A percentile compares a stretch with the other conserved stretches of the same genome.
phyloP scores from a whole-genome alignment of 1,140 invertebrate species.

The Wiebesia pumilae region DNA sequence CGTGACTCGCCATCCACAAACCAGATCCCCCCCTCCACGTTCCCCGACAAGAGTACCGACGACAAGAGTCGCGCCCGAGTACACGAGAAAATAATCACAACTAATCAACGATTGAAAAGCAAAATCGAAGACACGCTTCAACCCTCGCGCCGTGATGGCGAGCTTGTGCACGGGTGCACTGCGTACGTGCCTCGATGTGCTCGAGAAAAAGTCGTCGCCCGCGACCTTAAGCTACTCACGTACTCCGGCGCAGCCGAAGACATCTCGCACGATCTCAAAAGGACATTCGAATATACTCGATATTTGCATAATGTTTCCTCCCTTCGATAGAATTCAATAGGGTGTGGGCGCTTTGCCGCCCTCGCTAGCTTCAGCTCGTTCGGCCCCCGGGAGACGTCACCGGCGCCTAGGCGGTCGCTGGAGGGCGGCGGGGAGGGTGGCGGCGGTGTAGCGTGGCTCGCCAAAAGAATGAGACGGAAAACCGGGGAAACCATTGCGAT shows the following conservation, averaged over 20 bases:
- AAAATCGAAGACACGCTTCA: too few species aligned
- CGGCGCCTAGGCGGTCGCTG: not conserved
- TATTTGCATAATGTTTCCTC: conserved; percentile 53
- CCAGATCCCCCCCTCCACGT: not conserved
- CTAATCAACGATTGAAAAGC: not conserved
- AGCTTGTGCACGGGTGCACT: conserved; percentile 24
- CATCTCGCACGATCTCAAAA: conserved; percentile 27
- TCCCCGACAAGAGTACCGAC: too few species aligned
- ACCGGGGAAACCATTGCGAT: not conserved
- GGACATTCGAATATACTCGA: conserved; percentile 51
- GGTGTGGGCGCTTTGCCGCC: not conserved
- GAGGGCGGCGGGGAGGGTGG: not conserved
- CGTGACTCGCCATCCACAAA: not conserved
- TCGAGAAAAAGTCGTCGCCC: not conserved
- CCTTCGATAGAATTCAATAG: conserved; percentile 45
- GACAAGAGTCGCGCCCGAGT: not conserved
- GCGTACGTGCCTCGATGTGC: not conserved
- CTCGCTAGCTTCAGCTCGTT: not conserved
- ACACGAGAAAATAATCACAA: not conserved
- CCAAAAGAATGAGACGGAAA: conserved; percentile 17
- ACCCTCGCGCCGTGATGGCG: not conserved
- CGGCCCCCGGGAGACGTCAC: not conserved
- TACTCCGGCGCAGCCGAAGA: not conserved
- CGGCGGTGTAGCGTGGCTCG: too few species aligned
- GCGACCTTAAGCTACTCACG: conserved; percentile 35